These are phyloP conservation scores for Eufriesea mexicana DNA, from an alignment of 1,140 invertebrate species.

Conservation along the genomic window DNA sequence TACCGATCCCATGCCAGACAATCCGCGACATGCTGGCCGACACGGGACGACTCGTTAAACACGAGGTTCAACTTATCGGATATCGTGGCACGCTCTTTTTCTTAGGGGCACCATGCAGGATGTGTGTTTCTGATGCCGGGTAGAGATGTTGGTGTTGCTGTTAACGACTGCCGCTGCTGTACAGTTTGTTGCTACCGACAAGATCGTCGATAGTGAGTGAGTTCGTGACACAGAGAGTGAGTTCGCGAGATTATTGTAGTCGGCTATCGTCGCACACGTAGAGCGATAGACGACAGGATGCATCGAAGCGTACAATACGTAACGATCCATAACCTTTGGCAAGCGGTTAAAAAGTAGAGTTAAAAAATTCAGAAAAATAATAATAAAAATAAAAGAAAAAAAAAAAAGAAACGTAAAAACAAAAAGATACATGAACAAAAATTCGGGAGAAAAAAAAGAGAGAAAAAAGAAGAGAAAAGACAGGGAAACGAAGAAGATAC, in stretches of 20 bases:
- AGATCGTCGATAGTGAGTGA: slow-evolving; percentile 14
- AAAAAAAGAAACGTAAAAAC: not conserved
- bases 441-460: not conserved
- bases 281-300: slow-evolving; percentile 43
- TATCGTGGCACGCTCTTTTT: slow-evolving; percentile 30
- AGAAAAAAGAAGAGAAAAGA: not conserved
- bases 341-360: slow-evolving; percentile 66
- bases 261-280: slow-evolving; percentile 48
- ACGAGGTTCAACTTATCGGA: not conserved
- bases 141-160: not conserved
- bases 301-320: slow-evolving; percentile 43
- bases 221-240: not conserved
- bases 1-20: not conserved
- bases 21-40: not conserved
- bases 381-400: not conserved
- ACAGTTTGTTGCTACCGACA: slow-evolving; percentile 7
- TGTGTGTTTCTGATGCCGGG: not conserved
- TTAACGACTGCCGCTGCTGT: not conserved
- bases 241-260: not conserved
- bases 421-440: not conserved
- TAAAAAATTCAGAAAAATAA: not conserved
- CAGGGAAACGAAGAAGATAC: not conserved
- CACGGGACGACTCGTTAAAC: not conserved
- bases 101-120: slow-evolving; percentile 14
- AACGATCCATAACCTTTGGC: slow-evolving; percentile 72